phyloP scores from a whole-genome alignment of 1,140 invertebrate genomes.

The Sweltsa coloradensis region DNA sequence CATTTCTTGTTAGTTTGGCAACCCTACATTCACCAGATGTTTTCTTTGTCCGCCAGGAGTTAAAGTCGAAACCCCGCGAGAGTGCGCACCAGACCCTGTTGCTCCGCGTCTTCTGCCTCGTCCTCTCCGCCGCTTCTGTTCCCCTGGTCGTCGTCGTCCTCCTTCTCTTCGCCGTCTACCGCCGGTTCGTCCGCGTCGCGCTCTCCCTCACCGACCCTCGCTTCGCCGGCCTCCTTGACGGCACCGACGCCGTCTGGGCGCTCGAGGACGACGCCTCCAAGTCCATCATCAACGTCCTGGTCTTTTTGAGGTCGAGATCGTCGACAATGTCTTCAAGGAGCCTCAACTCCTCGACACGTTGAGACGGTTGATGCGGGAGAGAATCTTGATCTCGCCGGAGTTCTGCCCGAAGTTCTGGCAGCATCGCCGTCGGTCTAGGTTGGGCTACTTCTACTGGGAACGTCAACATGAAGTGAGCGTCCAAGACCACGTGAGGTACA shows the following conservation, averaged over 20 bases:
- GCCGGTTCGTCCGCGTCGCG: no score
- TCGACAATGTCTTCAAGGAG: conserved; percentile 10
- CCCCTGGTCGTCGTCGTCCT: no score
- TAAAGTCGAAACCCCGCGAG: no score
- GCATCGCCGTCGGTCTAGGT: conserved; percentile 27
- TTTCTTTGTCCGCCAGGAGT: no score
- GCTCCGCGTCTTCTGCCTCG: no score
- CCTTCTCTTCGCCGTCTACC: no score
- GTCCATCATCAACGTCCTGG: conserved; percentile 33
- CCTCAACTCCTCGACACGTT: conserved; percentile 19
- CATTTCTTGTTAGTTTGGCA: no score
- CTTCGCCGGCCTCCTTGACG: conserved; percentile 33
- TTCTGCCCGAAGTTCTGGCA: conserved; percentile 30
- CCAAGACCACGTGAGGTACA: conserved; percentile 26
- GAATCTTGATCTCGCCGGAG: conserved; percentile 14
- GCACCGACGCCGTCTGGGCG: conserved; percentile 37
- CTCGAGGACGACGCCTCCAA: conserved; percentile 31
- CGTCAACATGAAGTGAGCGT: conserved; percentile 27
- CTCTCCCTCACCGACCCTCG: no score
- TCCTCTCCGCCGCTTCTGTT: no score
- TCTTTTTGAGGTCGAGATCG: conserved; percentile 29
- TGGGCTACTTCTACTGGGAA: conserved; percentile 38
- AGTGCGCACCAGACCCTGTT: no score
- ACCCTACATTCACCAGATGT: no score
- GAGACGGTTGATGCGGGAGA: conserved; percentile 17